Percentiles rank a stretch among this genome's conserved stretches.
phyloP scores from a whole-genome alignment of 1,140 invertebrate genomes.

The Pseudomyrmex concolor region DNA sequence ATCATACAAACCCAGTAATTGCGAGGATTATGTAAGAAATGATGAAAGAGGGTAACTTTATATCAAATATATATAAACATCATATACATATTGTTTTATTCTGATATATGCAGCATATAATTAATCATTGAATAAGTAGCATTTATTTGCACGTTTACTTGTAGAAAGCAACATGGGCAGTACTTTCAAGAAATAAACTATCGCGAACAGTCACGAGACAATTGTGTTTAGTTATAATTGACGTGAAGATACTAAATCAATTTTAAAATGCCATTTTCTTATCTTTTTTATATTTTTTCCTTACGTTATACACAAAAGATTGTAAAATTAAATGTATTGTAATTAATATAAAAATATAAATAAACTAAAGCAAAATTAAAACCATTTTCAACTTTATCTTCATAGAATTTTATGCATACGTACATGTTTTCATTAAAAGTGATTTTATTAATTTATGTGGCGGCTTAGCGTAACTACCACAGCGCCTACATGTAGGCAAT shows the following conservation, averaged over 20 bases:
- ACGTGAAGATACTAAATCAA: neutral
- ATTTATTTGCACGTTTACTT: neutral
- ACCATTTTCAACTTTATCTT: too few relatives aligned
- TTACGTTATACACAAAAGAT: too few relatives aligned
- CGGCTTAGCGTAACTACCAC: too few relatives aligned
- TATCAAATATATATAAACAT: constrained; percentile 5
- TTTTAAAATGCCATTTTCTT: neutral
- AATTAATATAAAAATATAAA: too few relatives aligned
- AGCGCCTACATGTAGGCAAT: too few relatives aligned
- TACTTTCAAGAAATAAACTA: neutral
- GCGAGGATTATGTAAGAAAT: neutral
- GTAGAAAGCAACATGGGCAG: neutral
- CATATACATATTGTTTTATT: neutral
- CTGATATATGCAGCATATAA: neutral
- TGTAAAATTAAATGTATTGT: too few relatives aligned
- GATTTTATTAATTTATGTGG: too few relatives aligned
- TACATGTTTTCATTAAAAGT: too few relatives aligned
- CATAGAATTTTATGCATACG: too few relatives aligned
- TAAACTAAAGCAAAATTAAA: too few relatives aligned
- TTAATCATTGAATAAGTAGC: neutral
- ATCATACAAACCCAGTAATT: constrained; percentile 1
- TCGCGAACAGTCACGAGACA: neutral
- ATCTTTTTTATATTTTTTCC: too few relatives aligned
- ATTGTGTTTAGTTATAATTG: neutral
- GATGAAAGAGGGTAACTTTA: neutral